Evolutionary conservation across 2,797 vertebrate species (phyloP).

Genomic region (Peromyscus attwateri): DNA sequence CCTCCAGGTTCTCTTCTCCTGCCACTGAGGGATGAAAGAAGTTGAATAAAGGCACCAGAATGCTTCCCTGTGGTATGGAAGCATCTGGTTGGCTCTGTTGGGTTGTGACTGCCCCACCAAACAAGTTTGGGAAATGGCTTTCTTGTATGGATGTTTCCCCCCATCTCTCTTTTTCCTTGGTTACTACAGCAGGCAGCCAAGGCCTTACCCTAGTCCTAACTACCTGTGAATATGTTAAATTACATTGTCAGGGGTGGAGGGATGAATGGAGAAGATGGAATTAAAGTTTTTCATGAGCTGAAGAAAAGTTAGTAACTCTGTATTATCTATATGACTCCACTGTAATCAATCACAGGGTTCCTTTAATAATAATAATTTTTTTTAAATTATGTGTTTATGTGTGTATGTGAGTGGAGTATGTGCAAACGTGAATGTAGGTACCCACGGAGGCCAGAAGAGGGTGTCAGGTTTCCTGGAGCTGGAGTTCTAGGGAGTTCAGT

Average conservation of each 20-base stretch:
- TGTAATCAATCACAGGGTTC: neutral
- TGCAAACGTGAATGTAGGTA: neutral
- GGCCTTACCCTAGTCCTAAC: neutral
- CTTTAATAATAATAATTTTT: neutral
- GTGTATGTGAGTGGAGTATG: neutral
- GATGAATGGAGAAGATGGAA: neutral
- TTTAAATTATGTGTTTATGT: neutral
- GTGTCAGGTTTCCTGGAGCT: neutral
- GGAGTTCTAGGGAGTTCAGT: neutral
- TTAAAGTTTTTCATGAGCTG: neutral
- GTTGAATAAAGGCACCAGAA: neutral
- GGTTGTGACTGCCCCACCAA: neutral
- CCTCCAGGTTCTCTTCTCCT: neutral
- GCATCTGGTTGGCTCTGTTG: neutral
- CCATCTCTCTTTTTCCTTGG: neutral
- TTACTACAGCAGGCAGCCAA: neutral
- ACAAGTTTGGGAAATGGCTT: neutral
- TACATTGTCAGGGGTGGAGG: neutral
- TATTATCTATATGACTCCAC: neutral
- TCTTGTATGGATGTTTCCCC: neutral
- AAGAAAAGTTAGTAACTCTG: neutral
- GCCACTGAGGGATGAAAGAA: neutral
- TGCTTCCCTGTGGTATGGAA: neutral
- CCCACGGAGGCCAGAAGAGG: neutral
- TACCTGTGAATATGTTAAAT: neutral